Base-by-base conservation (phyloP, 2,797 vertebrate genomes). In the Telmatherina bonti region DNA sequence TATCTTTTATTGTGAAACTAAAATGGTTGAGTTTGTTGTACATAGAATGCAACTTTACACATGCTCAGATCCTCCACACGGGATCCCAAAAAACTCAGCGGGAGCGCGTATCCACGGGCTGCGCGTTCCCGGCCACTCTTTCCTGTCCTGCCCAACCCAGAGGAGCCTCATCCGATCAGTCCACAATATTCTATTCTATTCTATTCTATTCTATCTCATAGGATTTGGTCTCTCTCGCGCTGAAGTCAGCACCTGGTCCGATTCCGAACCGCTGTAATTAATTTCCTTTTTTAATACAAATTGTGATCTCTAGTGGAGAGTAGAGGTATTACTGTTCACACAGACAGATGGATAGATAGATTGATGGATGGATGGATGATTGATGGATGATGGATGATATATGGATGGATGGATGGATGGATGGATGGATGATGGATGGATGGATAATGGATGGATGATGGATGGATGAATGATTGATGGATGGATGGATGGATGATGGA, bases 101-200 rank as follows among this genome's bases (percentile, higher is more conserved):
- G 22, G 20, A 51, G 49, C 49, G 49, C 49, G 49, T 24, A 51
- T 51, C 49, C 49, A 26, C 8, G 49, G 9, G 22, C 49, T 22
- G 49, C 49, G 49, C 49, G 49, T 51, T 12, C 49, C 49, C 49
- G 49, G 8, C 38, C 62, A 70, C 73, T 58, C 67, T 83, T 87
- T 89, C 84, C 85, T 85, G 82, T 82, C 78, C 79, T 76, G 78
- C 86, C 81, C 86, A 85, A 64, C 80, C 79, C 78, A 75, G 67
- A 79, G 76, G 83, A 74, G 56, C 57, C 22, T 76, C 53, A 47
- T 7, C 74, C 87, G 82, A 85, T 86, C 80, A 72, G 57, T 0
- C 1, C 26, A 13, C 56, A 64, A 80, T 53, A 80, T 26, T 30
- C 78, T 64, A 79, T 61, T 76, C 47, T 53, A 33, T 57, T 56